Conservation (phyloP, 2,797 vertebrate species). For the Gymnothorax javanicus region DNA sequence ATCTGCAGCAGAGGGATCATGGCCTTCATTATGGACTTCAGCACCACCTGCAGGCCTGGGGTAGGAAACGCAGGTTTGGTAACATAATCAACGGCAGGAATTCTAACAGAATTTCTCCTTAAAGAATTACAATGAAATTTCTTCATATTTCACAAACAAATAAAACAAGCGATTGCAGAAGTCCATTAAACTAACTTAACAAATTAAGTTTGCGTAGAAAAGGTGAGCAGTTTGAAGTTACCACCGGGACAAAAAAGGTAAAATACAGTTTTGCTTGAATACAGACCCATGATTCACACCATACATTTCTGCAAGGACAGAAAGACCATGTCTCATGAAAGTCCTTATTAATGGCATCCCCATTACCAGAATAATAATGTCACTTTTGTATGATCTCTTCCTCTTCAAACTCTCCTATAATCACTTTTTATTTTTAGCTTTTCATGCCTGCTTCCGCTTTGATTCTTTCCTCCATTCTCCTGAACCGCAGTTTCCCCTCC, state of each 20-base stretch:
- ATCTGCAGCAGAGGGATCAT: constrained; percentile 97
- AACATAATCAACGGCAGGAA: background rate
- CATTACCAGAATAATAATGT: background rate
- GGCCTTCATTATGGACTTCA: constrained; percentile 98
- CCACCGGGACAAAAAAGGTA: background rate
- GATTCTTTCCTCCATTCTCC: background rate
- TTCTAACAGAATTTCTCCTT: background rate
- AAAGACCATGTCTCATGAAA: background rate
- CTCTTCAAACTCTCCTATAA: background rate
- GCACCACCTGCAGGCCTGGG: constrained; percentile 93
- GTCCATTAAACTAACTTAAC: background rate
- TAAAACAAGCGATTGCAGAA: background rate
- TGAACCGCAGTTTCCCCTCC: background rate
- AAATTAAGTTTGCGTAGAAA: background rate
- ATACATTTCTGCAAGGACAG: background rate
- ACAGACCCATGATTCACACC: background rate
- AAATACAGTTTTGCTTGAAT: too few relatives aligned
- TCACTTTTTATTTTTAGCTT: background rate
- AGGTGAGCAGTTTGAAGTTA: too few relatives aligned
- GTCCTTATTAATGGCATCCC: background rate
- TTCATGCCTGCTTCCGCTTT: too few relatives aligned
- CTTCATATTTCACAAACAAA: background rate
- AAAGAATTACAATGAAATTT: background rate
- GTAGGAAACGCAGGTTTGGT: constrained; percentile 30
- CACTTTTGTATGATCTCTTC: background rate